Conservation (phyloP, 2,113 vertebrate species). For the Pelobates fuscus region DNA sequence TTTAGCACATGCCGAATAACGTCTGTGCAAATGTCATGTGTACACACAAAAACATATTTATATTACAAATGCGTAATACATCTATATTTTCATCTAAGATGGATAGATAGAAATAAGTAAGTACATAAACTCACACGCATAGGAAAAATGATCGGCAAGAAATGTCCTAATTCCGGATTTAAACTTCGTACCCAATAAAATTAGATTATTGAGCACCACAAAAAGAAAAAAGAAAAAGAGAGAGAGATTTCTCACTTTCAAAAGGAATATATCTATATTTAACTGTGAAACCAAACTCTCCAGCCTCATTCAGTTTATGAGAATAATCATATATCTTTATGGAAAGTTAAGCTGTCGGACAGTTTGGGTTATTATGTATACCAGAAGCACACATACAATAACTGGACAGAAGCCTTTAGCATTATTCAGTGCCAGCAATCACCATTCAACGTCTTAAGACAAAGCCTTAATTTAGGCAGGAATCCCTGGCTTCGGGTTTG, state of each 20-base stretch:
- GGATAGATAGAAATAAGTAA: too few relatives aligned
- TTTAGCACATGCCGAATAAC: too few relatives aligned
- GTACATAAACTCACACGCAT: background rate
- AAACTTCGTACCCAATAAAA: constrained; percentile 9
- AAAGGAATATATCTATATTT: constrained; percentile 30
- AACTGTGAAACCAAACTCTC: constrained; percentile 21
- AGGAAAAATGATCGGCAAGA: constrained; percentile 6
- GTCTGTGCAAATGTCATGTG: too few relatives aligned
- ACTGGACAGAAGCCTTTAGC: constrained; percentile 1
- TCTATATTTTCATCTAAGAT: too few relatives aligned
- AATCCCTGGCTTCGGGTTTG: too few relatives aligned
- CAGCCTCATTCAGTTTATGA: constrained; percentile 2
- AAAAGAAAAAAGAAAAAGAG: constrained; percentile 1
- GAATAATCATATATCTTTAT: constrained; percentile 31
- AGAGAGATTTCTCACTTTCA: constrained; percentile 12
- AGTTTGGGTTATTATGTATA: background rate
- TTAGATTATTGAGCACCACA: background rate
- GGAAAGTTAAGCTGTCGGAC: background rate
- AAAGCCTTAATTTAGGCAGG: too few relatives aligned
- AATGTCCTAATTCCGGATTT: background rate
- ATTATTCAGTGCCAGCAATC: background rate
- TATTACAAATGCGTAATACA: too few relatives aligned
- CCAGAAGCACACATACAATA: constrained; percentile 3
- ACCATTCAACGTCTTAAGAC: background rate
- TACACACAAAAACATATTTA: too few relatives aligned